Conservation (phyloP, 2,888 invertebrate species). For the Lottia gigantea region DNA sequence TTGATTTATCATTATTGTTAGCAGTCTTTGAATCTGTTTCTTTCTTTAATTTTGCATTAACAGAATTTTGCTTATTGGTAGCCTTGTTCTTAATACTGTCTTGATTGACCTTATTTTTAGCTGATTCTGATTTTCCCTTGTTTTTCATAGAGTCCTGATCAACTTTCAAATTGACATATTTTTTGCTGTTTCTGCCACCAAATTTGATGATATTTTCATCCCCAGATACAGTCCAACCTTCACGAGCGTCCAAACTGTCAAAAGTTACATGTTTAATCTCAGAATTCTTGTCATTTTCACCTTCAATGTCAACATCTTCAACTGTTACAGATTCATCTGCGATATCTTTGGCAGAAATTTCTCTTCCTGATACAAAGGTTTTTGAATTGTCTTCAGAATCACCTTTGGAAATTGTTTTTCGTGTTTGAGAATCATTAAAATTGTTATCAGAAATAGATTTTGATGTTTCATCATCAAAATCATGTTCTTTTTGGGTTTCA, state of each 20-base stretch:
- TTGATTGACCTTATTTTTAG: too few relatives aligned
- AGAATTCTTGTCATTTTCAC: slow-evolving; percentile 22
- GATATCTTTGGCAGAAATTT: slow-evolving; percentile 19
- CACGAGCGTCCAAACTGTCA: slow-evolving; percentile 27
- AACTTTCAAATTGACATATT: too few relatives aligned
- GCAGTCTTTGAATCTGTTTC: not conserved
- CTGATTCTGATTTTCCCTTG: too few relatives aligned
- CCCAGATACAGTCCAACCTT: slow-evolving; percentile 32
- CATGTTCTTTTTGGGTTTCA: not conserved
- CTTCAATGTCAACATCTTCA: slow-evolving; percentile 18
- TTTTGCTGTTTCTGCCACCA: slow-evolving; percentile 15
- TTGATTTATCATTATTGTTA: not conserved
- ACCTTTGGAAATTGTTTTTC: not conserved
- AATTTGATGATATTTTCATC: slow-evolving; percentile 25
- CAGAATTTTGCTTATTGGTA: not conserved
- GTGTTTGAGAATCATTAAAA: not conserved
- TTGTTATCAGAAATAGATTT: not conserved
- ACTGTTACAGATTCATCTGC: slow-evolving; percentile 21
- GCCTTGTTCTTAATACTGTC: too few relatives aligned
- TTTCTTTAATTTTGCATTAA: not conserved
- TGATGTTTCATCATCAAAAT: not conserved
- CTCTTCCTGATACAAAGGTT: not conserved
- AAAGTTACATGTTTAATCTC: not conserved
- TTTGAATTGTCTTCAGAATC: not conserved
- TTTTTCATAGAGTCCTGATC: too few relatives aligned